Conservation (phyloP, 2,797 vertebrate genomes). For the Stomatorhinus walkeri region DNA sequence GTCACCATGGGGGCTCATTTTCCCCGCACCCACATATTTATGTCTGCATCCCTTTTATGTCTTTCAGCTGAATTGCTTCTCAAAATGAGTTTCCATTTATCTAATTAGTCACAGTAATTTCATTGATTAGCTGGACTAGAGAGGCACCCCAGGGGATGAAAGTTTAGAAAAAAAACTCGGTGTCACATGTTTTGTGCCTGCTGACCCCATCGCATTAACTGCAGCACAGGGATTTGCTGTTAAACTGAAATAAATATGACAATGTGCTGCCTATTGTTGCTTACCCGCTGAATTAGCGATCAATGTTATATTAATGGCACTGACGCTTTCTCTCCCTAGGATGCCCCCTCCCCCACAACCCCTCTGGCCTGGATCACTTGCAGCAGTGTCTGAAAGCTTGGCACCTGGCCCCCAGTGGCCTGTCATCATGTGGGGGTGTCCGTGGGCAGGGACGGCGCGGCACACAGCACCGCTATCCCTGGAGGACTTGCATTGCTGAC, state of each 20-base stretch:
- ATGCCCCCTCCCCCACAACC: not conserved
- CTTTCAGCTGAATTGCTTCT: not conserved
- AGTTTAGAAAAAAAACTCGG: not conserved
- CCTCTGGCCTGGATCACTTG: not conserved
- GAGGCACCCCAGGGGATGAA: slow-evolving; percentile 6
- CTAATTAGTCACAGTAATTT: slow-evolving; percentile 18
- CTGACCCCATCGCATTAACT: not conserved
- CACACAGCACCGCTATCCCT: not conserved
- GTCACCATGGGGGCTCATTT: not conserved
- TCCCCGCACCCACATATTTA: not conserved
- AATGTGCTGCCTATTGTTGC: not conserved
- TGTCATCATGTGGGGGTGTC: not conserved
- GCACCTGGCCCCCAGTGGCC: not conserved
- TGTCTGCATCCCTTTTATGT: not conserved
- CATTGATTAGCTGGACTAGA: slow-evolving; percentile 14
- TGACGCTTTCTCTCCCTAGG: not conserved
- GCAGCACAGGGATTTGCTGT: not conserved
- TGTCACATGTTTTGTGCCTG: not conserved
- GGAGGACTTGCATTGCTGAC: not conserved
- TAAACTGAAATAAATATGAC: not conserved
- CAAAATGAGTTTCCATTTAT: slow-evolving; percentile 17
- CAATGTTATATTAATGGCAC: not conserved
- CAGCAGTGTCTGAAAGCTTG: not conserved
- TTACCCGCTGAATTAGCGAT: slow-evolving; percentile 2
- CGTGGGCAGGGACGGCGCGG: not conserved